These are phyloP conservation scores for Copsychus sechellarum DNA, from an alignment of 2,113 vertebrate species.

Conservation along the genomic window DNA sequence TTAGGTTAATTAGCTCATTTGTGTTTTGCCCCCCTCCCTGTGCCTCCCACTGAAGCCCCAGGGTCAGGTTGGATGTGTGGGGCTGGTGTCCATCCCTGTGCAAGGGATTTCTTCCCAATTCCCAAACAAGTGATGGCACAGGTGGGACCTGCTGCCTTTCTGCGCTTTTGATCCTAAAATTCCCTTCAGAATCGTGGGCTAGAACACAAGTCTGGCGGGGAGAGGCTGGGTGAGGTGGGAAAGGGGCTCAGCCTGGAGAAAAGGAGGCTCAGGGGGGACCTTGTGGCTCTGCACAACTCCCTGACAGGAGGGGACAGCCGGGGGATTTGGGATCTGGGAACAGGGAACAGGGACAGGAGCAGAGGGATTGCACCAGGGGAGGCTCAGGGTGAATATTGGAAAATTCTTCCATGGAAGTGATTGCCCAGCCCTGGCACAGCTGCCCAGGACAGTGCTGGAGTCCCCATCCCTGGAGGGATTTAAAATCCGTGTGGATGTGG, in stretches of 20 bases:
- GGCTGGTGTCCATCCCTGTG: not conserved
- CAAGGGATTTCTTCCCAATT: not conserved
- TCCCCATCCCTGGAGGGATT: not conserved
- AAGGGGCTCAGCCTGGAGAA: not conserved
- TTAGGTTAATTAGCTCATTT: not conserved
- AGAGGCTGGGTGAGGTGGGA: not conserved
- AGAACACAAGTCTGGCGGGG: not conserved
- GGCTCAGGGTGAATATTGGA: rapidly evolving
- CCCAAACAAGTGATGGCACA: not conserved
- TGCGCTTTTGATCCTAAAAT: not conserved
- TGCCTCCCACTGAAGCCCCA: rapidly evolving
- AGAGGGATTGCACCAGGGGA: not conserved
- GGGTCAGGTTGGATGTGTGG: not conserved
- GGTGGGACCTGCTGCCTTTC: not conserved
- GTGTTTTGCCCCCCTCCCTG: rapidly evolving
- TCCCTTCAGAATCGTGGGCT: not conserved
- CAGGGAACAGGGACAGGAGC: not conserved
- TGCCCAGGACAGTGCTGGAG: not conserved
- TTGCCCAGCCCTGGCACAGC: rapidly evolving
- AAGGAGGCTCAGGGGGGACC: not conserved
- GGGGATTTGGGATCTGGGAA: not conserved
- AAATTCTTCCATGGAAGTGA: rapidly evolving
- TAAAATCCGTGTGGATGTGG: rapidly evolving
- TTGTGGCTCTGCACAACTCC: not conserved
- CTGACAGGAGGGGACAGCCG: not conserved